A percentile compares a stretch with the other conserved stretches of the same genome.
Conservation (phyloP, 2,113 vertebrate species). For the Todiramphus saurophagus region DNA sequence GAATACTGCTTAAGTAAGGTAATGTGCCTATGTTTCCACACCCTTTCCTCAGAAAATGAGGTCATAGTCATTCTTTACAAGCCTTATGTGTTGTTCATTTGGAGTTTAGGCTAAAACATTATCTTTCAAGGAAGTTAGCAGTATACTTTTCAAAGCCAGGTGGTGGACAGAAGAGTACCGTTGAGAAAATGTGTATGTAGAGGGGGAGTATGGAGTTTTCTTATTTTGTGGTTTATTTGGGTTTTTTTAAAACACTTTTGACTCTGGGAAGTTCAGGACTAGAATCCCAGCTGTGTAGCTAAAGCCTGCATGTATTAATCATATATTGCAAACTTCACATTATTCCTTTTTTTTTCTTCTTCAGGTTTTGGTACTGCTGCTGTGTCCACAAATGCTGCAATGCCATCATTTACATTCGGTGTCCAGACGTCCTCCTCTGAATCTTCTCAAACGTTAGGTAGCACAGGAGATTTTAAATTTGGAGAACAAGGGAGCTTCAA, state of each 20-base stretch:
- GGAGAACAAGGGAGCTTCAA: slow-evolving; percentile 78
- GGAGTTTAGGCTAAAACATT: not conserved
- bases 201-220: not conserved
- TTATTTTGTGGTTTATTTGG: not conserved
- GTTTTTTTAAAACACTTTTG: not conserved
- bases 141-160: not conserved
- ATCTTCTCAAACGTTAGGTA: slow-evolving; percentile 62
- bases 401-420: slow-evolving; percentile 78
- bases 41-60: not conserved
- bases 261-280: not conserved
- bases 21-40: rapidly evolving
- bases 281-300: not conserved
- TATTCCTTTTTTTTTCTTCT: not conserved
- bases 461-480: slow-evolving; percentile 83
- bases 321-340: not conserved
- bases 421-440: slow-evolving; percentile 71
- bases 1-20: not conserved
- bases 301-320: not conserved
- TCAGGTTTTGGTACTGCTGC: slow-evolving; percentile 74
- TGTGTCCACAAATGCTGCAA: slow-evolving; percentile 49
- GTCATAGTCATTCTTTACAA: not conserved
- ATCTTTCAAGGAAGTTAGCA: not conserved
- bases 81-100: not conserved
- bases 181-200: not conserved
- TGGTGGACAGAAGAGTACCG: not conserved